Conservation (phyloP, 2,888 invertebrate genomes). For the Automeris io region DNA sequence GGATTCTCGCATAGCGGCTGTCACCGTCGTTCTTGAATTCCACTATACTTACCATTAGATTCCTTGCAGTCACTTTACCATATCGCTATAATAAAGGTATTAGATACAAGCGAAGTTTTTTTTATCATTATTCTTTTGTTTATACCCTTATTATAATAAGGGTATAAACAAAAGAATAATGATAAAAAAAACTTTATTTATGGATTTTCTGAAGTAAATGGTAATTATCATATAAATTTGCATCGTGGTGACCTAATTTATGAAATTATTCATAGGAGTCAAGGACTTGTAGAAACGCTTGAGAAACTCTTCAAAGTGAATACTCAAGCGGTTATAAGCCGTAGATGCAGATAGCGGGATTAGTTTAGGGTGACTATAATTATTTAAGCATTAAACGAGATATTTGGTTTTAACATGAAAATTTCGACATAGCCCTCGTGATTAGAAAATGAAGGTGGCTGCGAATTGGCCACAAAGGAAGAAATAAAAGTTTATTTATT, state of each 20-base stretch:
- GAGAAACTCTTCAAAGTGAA: constrained; percentile 18
- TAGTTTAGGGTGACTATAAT: too few relatives aligned
- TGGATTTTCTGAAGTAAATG: neutral
- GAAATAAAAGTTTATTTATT: too few relatives aligned
- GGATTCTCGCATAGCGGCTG: too few relatives aligned
- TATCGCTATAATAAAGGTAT: too few relatives aligned
- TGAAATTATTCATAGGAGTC: neutral
- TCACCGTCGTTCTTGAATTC: too few relatives aligned
- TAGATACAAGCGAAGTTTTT: neutral
- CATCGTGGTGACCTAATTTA: neutral
- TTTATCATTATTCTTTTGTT: neutral
- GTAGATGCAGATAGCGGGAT: neutral
- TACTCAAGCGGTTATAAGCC: constrained; percentile 23
- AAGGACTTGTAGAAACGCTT: neutral
- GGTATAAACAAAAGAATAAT: neutral
- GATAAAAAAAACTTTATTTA: neutral
- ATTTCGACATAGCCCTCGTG: too few relatives aligned
- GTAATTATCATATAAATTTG: neutral
- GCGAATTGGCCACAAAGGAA: too few relatives aligned
- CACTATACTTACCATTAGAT: too few relatives aligned
- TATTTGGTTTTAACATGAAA: too few relatives aligned
- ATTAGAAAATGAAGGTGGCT: too few relatives aligned
- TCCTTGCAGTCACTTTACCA: too few relatives aligned
- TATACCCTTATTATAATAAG: neutral
- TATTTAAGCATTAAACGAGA: too few relatives aligned